A percentile compares a stretch with the other conserved stretches of the same genome.
Conservation (phyloP, 2,888 invertebrate species). For the Meloe dianella region DNA sequence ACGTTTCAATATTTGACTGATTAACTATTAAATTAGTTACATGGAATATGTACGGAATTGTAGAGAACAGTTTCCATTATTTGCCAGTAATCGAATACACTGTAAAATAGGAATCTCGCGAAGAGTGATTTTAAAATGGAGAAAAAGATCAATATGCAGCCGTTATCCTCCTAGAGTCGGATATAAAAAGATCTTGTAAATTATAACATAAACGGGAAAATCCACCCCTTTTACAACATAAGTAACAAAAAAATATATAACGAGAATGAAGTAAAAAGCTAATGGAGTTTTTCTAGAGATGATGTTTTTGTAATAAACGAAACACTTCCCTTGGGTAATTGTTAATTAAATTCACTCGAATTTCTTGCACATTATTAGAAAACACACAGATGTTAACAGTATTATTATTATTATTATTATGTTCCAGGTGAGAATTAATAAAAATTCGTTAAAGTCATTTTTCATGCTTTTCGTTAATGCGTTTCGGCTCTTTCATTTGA, state of each 20-base stretch:
- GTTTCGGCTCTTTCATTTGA: neutral
- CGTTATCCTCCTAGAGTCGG: neutral
- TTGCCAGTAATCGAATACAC: too few relatives aligned
- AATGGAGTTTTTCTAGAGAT: conserved; percentile 1
- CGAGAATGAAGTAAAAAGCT: neutral
- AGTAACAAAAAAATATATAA: neutral
- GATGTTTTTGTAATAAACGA: neutral
- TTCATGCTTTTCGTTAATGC: neutral
- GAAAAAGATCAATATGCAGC: too few relatives aligned
- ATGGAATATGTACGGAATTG: too few relatives aligned
- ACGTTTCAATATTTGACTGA: neutral
- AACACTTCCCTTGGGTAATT: neutral
- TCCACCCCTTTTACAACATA: neutral
- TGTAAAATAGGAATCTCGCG: neutral
- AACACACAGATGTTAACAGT: neutral
- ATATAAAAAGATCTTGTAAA: neutral
- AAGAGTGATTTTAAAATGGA: neutral
- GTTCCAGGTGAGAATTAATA: neutral
- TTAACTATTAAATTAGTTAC: neutral
- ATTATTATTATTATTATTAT: neutral
- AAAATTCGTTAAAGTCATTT: neutral
- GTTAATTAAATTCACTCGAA: neutral
- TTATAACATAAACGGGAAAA: neutral
- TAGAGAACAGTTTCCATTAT: too few relatives aligned
- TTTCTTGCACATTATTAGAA: neutral